Evolutionary conservation across 1,140 invertebrate species (phyloP), one percentile per base, ranked within the genome.

Genomic region (Heliconius hewitsoni): DNA sequence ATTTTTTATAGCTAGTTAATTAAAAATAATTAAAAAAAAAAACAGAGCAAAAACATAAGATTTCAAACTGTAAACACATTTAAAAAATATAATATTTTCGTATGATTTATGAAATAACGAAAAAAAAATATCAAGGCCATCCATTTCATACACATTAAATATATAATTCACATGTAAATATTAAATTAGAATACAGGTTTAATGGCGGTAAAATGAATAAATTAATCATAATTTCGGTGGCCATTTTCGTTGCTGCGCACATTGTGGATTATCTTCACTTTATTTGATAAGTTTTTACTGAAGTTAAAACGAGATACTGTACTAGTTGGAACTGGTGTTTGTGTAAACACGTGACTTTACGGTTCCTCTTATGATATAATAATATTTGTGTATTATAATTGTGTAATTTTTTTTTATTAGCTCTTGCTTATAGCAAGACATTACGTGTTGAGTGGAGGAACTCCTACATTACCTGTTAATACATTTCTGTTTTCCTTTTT

Each of bases 151-250:
- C 9, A 66, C 11, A 66, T 66, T 66, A 46, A 46, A 46, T 46
- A 46, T 46, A 66, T 66, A 66, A 30, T 66, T 66, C 60, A 11
- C 60, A 66, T 66, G 60, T 66, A 66, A 66, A 66, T 66, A 66
- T 66, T 66, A 66, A 30, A 66, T 66, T 18, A 66, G 11, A 66
- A 66, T 23, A 66, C 60, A 11, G 23, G 60, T 66, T 66, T 27
- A 13, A 30, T 30, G 23, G 27, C 23, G 23, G 9, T 66, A 66
- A 66, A 30, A 66, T 6, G 2, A 66, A 66, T 66, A 57, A 57
- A 57, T 57, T 30, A 16, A 30, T 27, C 30, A 66, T 30, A 66
- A 66, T 66, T 30, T 66, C 23, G 60, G 60, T 16, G 23, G 23
- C 60, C 23, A 66, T 66, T 66, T 23, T 30, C 60, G 23, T 66